Percentiles rank a stretch among this genome's conserved stretches.
These are phyloP conservation scores for Enteromius trimaculatus DNA, from an alignment of 2,797 vertebrate genomes.

Conservation along the genomic window DNA sequence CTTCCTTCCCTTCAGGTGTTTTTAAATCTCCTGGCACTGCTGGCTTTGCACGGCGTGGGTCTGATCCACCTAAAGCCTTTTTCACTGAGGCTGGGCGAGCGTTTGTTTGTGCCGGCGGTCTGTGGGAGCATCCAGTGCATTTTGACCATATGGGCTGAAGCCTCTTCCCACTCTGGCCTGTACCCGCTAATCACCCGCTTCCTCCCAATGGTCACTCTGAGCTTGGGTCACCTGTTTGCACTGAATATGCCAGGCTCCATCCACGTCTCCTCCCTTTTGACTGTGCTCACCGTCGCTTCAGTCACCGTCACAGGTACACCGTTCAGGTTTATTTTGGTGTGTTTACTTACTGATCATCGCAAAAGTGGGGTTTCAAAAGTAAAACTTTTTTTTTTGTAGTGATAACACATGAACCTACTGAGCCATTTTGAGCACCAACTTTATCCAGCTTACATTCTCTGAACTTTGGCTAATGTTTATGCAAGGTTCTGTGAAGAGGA, in stretches of 20 bases:
- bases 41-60: conserved; percentile 67
- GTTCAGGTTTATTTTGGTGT: neutral
- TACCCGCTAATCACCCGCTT: conserved; percentile 66
- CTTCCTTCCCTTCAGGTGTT: conserved; percentile 69
- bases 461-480: neutral
- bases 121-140: conserved; percentile 72
- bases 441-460: neutral
- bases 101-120: conserved; percentile 75
- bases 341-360: neutral
- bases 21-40: conserved; percentile 69
- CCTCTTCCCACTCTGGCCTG: conserved; percentile 64
- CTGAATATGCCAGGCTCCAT: conserved; percentile 60
- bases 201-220: conserved; percentile 70
- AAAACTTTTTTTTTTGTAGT: neutral
- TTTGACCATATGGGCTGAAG: conserved; percentile 72
- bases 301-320: conserved; percentile 62
- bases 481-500: neutral
- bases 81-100: conserved; percentile 72
- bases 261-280: conserved; percentile 63
- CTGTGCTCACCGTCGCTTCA: conserved; percentile 66
- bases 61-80: conserved; percentile 69
- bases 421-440: neutral
- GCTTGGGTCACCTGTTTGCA: conserved; percentile 69
- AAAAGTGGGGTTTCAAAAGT: neutral
- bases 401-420: neutral